Base-by-base conservation (phyloP, 1,140 invertebrate genomes). In the Drosophila sucinea region DNA sequence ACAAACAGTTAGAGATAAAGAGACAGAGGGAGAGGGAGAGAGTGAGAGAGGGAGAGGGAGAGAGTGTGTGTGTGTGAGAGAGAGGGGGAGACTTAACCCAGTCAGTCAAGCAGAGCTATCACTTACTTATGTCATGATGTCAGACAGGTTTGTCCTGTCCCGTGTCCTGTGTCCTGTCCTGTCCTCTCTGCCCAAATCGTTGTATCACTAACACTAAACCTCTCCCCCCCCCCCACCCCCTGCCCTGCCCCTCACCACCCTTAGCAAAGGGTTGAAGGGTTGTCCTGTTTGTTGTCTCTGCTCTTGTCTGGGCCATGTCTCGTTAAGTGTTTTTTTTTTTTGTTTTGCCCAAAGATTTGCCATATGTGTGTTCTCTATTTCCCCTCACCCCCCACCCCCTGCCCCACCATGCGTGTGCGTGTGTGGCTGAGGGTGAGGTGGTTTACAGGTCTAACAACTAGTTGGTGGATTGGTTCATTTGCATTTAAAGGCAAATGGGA, bases 91-190 rank as follows among this genome's bases (percentile, higher is more conserved):
- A 38, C 8, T 38, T 38, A 17, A 17, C 38, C 51, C 40, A 72
- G 55, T 58, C 55, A 68, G 73, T 30, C 60, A 65, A 70, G 51
- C 64, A 68, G 79, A 67, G 83, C 67, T 89, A 87, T 87, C 83
- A 87, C 84, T 89, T 87, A 86, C 83, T 82, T 81, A 68, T 86
- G 58, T 77, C 76, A 87, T 73, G 79, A 87, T 73, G 79, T 83
- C 72, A 73, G 76, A 86, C 83, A 73, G 79, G 83, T 87, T 87
- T 67, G 56, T 35, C 51, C 38, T 33, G 41, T 57, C 32, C 47
- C 3, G 35, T 38, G 32, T 25, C 47, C 47, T 29, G 29, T 47
- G 10, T 23, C 35, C 30, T 8, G 7, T 8, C 35, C 35, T 11
- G 11, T 11, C 35, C 8, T 10, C 35, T 11, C 10, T 11, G 3